A percentile compares a stretch with the other conserved stretches of the same genome.
These are phyloP conservation scores for Xanthorhoe designata DNA, from an alignment of 2,888 invertebrate species.

Conservation along the genomic window DNA sequence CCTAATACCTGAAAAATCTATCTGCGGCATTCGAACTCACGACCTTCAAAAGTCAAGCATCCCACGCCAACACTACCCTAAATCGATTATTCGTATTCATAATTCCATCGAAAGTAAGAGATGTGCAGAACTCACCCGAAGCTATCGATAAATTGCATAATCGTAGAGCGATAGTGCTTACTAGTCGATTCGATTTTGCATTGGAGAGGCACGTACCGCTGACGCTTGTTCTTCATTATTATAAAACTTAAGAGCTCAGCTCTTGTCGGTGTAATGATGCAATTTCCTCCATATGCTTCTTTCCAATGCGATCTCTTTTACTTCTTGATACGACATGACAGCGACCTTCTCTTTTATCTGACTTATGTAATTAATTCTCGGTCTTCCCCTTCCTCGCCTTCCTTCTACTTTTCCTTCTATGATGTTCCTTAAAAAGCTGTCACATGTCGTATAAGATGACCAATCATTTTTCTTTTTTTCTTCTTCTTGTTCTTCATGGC, in stretches of 20 bases:
- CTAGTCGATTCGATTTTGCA: constrained; percentile 27
- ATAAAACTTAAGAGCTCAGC: too few relatives aligned
- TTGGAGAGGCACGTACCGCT: constrained; percentile 28
- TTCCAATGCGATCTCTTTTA: too few relatives aligned
- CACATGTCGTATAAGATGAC: too few relatives aligned
- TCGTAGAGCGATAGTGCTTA: constrained; percentile 17
- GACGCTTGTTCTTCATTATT: constrained; percentile 5
- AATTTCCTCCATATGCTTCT: too few relatives aligned
- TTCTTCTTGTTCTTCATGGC: background rate
- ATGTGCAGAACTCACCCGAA: constrained; percentile 28
- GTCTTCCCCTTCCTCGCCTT: too few relatives aligned
- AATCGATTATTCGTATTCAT: constrained; percentile 48
- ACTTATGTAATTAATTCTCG: too few relatives aligned
- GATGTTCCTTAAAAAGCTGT: too few relatives aligned
- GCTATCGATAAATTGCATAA: constrained; percentile 14
- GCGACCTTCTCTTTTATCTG: too few relatives aligned
- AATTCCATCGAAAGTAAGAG: constrained; percentile 53
- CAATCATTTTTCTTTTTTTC: too few relatives aligned
- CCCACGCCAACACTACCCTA: constrained; percentile 1
- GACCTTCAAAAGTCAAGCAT: background rate
- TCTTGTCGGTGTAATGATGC: too few relatives aligned
- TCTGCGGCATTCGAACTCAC: background rate
- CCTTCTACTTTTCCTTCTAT: too few relatives aligned
- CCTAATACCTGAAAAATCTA: background rate
- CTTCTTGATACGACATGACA: too few relatives aligned